phyloP scores from a whole-genome alignment of 2,888 invertebrate genomes.

The Pammene aurita region DNA sequence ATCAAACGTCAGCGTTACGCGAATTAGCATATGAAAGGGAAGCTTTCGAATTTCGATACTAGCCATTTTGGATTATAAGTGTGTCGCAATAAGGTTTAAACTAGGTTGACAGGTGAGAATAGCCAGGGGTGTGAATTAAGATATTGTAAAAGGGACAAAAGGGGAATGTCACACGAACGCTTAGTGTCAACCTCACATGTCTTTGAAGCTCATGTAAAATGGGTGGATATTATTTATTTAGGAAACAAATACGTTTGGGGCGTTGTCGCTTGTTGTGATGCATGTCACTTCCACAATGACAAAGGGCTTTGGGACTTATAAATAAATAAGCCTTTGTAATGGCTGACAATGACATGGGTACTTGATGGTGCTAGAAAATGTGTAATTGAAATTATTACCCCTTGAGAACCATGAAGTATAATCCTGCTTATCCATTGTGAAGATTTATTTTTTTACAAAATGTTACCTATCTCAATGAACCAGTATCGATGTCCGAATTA shows the following conservation, averaged over 20 bases:
- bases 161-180: conserved; percentile 71
- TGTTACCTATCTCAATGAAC: too few relatives aligned
- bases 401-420: conserved; percentile 2
- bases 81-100: conserved; percentile 45
- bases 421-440: background rate
- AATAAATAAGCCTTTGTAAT: conserved; percentile 34
- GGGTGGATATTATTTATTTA: conserved; percentile 61
- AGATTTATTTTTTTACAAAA: too few relatives aligned
- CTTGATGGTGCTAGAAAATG: conserved; percentile 26
- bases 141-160: conserved; percentile 72
- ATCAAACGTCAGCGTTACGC: conserved; percentile 46
- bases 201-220: conserved; percentile 73
- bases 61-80: conserved; percentile 47
- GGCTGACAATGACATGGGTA: conserved; percentile 35
- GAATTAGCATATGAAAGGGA: conserved; percentile 70
- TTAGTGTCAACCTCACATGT: conserved; percentile 78
- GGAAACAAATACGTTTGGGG: conserved; percentile 50
- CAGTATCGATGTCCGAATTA: too few relatives aligned
- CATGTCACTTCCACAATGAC: conserved; percentile 47
- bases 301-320: conserved; percentile 41
- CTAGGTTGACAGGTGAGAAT: conserved; percentile 47
- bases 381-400: conserved; percentile 21
- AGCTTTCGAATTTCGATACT: conserved; percentile 32
- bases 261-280: conserved; percentile 51
- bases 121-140: conserved; percentile 81